Evolutionary conservation across 2,113 vertebrate species (phyloP).

Genomic region (Okapia johnstoni): DNA sequence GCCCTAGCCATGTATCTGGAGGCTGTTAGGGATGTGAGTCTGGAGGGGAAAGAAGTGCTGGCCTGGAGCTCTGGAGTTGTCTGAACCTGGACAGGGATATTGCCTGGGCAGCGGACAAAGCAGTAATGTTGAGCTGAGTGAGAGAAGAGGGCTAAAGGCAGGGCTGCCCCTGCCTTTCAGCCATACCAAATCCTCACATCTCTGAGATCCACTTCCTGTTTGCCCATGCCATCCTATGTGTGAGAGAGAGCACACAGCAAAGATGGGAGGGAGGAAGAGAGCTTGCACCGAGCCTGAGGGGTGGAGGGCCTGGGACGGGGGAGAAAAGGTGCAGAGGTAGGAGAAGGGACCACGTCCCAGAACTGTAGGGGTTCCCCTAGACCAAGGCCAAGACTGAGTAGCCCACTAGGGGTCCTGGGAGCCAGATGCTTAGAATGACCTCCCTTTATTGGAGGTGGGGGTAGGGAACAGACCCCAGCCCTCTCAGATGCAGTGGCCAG

Average conservation of each 20-base stretch:
- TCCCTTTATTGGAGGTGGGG: neutral
- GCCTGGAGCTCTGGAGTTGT: neutral
- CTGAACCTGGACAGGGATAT: neutral
- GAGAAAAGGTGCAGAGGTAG: neutral
- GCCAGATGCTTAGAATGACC: neutral
- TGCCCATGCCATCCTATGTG: neutral
- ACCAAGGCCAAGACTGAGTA: neutral
- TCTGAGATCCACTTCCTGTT: neutral
- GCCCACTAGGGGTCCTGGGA: neutral
- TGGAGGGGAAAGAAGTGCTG: neutral
- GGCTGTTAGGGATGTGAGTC: neutral
- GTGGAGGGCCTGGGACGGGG: neutral
- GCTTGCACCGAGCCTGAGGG: neutral
- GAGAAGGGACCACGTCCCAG: neutral
- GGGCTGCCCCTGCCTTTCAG: neutral
- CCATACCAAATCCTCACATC: neutral
- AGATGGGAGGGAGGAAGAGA: no score
- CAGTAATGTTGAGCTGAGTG: neutral
- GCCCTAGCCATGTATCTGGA: neutral
- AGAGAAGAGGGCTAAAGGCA: neutral
- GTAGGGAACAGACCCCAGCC: neutral
- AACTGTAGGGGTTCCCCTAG: neutral
- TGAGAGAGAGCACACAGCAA: neutral
- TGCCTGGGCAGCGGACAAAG: neutral
- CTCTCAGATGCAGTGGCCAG: no score